These are phyloP conservation scores for Malacoctenus gilli DNA, from an alignment of 2,797 vertebrate genomes.

Conservation along the genomic window DNA sequence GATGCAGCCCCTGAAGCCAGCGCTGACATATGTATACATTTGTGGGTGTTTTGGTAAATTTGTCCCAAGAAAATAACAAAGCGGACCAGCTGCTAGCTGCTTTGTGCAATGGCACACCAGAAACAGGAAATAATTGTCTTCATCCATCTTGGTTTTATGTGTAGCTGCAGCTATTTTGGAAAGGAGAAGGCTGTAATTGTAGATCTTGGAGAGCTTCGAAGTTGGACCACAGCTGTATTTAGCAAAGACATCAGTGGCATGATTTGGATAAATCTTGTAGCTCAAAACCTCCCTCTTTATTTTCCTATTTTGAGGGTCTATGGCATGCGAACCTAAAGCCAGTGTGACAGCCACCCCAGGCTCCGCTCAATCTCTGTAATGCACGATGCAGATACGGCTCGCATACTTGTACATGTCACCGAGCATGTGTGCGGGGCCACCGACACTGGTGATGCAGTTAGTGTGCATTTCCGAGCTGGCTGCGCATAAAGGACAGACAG, in stretches of 20 bases:
- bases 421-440: slow-evolving; percentile 4
- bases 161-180: slow-evolving; percentile 37
- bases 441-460: slow-evolving; percentile 16
- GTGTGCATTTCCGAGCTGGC: slow-evolving; percentile 21
- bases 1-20: slow-evolving; percentile 51
- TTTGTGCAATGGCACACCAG: slow-evolving; percentile 20
- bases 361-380: slow-evolving; percentile 4
- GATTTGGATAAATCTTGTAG: neutral
- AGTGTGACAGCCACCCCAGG: neutral
- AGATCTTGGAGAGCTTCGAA: slow-evolving; percentile 29
- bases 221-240: slow-evolving; percentile 21
- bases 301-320: neutral
- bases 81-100: slow-evolving; percentile 34
- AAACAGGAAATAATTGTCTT: slow-evolving; percentile 26
- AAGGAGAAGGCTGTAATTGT: slow-evolving; percentile 31
- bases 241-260: slow-evolving; percentile 10
- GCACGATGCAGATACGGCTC: slow-evolving; percentile 3
- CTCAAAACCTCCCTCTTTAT: neutral
- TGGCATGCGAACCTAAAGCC: neutral
- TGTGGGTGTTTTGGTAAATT: slow-evolving; percentile 8
- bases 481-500: slow-evolving; percentile 57
- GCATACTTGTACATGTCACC: slow-evolving; percentile 15
- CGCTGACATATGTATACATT: slow-evolving; percentile 41
- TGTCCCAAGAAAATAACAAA: slow-evolving; percentile 20
- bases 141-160: slow-evolving; percentile 6